Base-by-base conservation (phyloP, 2,113 vertebrate species). In the Crypturellus undulatus region DNA sequence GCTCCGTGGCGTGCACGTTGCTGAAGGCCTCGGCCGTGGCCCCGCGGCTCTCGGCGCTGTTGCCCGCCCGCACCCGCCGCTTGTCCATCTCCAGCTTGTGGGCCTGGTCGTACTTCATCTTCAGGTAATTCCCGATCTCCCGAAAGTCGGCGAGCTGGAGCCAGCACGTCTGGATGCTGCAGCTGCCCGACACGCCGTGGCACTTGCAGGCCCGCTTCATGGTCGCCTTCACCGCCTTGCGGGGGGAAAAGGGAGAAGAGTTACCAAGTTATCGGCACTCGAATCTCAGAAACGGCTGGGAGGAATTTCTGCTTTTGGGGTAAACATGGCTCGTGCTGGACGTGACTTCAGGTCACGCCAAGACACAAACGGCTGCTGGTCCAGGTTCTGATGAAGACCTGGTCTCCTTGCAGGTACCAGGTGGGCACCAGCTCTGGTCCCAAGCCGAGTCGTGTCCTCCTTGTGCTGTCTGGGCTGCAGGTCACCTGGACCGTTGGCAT, bases 161-260 rank as follows among this genome's bases (percentile, higher is more conserved):
- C 99, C 99, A 99, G 89, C 99, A 99, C 1, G 99, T 99, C 94
- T 99, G 99, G 89, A 99, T 97, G 95, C 98, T 99, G 97, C 99
- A 99, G 97, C 99, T 99, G 78, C 99, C 99, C 0, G 99, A 99
- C 82, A 99, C 99, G 7, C 99, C 99, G 1, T 99, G 99, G 62
- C 99, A 99, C 92, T 99, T 99, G 86, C 99, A 99, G 30, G 98
- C 97, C 96, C 97, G 98, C 93, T 98, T 99, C 99, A 99, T 99
- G 0, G 99, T 99, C 42, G 97, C 95, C 96, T 97, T 99, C 56
- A 99, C 98, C 0, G 99, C 99, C 99, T 99, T 7, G 43, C 15
- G 51, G 64, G 40, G 67, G 28, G 71, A 42, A 59, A 65, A 79
- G 54, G 83, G 5, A 78, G 28, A 38, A 65, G 34, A 63, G 25